Percentiles rank a stretch among this genome's conserved stretches.
Evolutionary conservation across 2,113 vertebrate species (phyloP).

Genomic region (Calypte anna): DNA sequence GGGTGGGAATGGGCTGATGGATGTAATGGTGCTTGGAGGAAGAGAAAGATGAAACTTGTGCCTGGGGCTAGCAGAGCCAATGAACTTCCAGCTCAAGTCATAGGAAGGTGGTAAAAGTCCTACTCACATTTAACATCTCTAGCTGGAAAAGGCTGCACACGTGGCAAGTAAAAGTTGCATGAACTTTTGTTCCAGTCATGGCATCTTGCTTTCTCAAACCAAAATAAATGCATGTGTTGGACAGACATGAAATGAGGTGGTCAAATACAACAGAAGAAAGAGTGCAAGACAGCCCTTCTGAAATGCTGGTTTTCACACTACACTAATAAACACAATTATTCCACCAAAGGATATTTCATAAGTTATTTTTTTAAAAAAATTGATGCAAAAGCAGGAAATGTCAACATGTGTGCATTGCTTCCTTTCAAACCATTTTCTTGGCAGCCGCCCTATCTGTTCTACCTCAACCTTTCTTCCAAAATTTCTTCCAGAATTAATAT

Average conservation of each 20-base stretch:
- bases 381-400: slow-evolving; percentile 34
- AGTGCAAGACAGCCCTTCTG: not conserved
- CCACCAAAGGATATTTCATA: not conserved
- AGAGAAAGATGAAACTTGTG: not conserved
- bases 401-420: slow-evolving; percentile 1
- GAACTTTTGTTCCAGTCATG: not conserved
- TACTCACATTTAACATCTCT: accelerated
- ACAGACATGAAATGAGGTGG: not conserved
- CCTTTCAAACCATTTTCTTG: not conserved
- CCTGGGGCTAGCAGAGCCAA: not conserved
- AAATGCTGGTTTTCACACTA: not conserved
- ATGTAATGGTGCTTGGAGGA: not conserved
- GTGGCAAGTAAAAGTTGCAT: accelerated
- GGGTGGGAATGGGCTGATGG: not conserved
- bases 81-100: not conserved
- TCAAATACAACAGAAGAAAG: not conserved
- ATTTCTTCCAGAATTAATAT: not conserved
- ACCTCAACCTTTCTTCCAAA: not conserved
- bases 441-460: not conserved
- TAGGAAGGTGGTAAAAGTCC: not conserved
- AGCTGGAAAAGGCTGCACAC: not conserved
- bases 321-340: not conserved
- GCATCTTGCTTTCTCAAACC: not conserved
- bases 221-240: not conserved
- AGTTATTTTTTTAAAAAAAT: not conserved